Percentiles rank a stretch among this genome's conserved stretches.
Conservation (phyloP, 1,140 invertebrate species). For the Anthonomus grandis region DNA sequence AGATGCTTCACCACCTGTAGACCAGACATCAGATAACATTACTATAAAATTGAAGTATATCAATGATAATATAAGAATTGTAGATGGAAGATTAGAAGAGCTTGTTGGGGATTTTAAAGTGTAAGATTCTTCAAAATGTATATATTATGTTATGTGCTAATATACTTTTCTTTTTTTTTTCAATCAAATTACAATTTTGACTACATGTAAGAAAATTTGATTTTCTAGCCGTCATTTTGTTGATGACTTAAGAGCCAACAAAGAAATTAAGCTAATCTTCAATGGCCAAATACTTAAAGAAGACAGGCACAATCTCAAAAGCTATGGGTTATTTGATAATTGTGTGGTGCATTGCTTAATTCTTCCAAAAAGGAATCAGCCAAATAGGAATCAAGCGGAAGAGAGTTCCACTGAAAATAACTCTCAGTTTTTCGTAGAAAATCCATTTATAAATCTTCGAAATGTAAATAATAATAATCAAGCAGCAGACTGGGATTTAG, state of each 20-base stretch:
- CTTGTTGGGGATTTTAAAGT: conserved; percentile 83
- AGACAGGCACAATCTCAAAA: conserved; percentile 70
- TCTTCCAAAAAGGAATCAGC: conserved; percentile 53
- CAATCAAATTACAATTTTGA: no score
- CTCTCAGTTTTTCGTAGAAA: conserved; percentile 2
- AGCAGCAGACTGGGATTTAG: conserved; percentile 45
- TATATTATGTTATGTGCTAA: background rate
- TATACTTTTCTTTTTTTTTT: background rate
- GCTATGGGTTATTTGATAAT: conserved; percentile 77
- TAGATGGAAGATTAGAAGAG: conserved; percentile 72
- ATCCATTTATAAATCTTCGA: conserved; percentile 2
- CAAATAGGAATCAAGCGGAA: background rate
- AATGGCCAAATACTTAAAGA: conserved; percentile 80
- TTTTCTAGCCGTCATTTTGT: conserved; percentile 77
- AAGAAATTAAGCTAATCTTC: conserved; percentile 80
- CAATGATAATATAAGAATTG: conserved; percentile 79
- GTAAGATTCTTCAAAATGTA: conserved; percentile 50
- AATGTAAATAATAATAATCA: conserved; percentile 39
- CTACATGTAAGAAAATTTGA: no score
- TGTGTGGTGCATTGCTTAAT: conserved; percentile 87
- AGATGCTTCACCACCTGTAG: no score
- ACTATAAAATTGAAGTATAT: conserved; percentile 80
- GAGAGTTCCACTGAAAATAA: background rate
- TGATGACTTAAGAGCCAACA: conserved; percentile 69
- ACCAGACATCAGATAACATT: no score